phyloP scores from a whole-genome alignment of 2,888 invertebrate genomes.

The Copidosoma aretas region DNA sequence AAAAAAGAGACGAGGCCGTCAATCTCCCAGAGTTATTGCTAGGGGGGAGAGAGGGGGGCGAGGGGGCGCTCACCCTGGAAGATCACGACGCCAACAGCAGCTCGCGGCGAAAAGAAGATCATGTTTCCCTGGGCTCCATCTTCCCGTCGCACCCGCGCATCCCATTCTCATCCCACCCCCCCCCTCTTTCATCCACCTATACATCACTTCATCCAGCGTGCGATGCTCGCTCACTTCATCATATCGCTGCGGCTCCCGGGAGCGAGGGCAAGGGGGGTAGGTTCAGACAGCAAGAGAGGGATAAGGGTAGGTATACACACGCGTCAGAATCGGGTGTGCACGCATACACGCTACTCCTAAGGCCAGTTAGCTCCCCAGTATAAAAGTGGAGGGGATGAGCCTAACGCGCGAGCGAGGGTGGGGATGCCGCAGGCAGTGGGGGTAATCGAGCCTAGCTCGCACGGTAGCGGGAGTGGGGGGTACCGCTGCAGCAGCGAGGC shows the following conservation, averaged over 20 bases:
- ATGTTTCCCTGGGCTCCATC: conserved; percentile 32
- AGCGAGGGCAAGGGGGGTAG: too few relatives aligned
- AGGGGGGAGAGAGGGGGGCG: conserved; percentile 18
- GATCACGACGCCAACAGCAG: conserved; percentile 47
- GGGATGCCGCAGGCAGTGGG: conserved; percentile 7
- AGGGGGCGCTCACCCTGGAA: conserved; percentile 37
- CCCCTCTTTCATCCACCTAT: background rate
- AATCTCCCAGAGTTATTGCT: background rate
- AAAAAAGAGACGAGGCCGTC: background rate
- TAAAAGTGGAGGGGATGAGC: background rate
- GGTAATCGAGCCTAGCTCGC: conserved; percentile 21
- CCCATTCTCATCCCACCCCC: background rate
- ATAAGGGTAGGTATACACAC: too few relatives aligned
- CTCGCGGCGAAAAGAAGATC: conserved; percentile 31
- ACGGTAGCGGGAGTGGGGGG: conserved; percentile 18
- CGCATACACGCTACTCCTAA: too few relatives aligned
- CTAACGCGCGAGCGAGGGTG: background rate
- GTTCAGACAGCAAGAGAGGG: background rate
- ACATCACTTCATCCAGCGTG: background rate
- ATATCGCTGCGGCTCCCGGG: background rate
- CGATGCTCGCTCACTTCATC: background rate
- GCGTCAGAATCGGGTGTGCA: too few relatives aligned
- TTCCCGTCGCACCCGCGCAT: conserved; percentile 10
- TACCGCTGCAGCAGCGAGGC: conserved; percentile 21
- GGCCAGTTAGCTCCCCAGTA: too few relatives aligned